phyloP scores from a whole-genome alignment of 2,888 invertebrate species.

The Orthonevra nobilis region DNA sequence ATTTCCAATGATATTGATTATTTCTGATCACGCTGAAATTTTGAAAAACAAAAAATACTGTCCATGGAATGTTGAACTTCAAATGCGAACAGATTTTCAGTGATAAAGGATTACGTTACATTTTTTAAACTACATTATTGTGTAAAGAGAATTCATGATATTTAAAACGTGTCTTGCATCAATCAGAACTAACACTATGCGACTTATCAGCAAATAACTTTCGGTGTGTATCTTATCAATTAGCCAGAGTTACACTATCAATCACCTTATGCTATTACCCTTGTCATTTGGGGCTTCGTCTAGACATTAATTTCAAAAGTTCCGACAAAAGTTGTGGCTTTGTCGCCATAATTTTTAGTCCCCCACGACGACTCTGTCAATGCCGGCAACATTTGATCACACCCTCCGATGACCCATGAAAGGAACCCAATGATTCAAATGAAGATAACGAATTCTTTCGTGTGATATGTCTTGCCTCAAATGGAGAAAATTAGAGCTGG shows the following conservation, averaged over 20 bases:
- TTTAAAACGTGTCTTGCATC: constrained; percentile 20
- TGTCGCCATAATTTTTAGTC: constrained; percentile 17
- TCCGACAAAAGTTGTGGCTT: constrained; percentile 28
- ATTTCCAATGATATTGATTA: too few relatives aligned
- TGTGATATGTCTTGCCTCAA: too few relatives aligned
- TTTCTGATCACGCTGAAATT: too few relatives aligned
- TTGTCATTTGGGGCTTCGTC: constrained; percentile 37
- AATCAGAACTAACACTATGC: constrained; percentile 7
- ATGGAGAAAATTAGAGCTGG: too few relatives aligned
- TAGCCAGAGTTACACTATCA: constrained; percentile 22
- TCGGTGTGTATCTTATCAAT: constrained; percentile 23
- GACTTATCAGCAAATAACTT: constrained; percentile 12
- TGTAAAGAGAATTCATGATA: background rate
- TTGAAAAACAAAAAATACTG: too few relatives aligned
- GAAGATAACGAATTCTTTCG: too few relatives aligned
- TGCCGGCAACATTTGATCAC: background rate
- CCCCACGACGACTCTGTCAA: constrained; percentile 3
- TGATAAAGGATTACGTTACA: too few relatives aligned
- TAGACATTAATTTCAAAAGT: constrained; percentile 33
- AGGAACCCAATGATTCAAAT: too few relatives aligned
- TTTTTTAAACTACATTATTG: too few relatives aligned
- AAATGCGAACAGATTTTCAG: too few relatives aligned
- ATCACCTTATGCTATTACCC: constrained; percentile 25
- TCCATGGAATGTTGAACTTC: too few relatives aligned
- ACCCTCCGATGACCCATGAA: too few relatives aligned